Conservation (phyloP, 2,797 vertebrate genomes). For the Neosalanx taihuensis region DNA sequence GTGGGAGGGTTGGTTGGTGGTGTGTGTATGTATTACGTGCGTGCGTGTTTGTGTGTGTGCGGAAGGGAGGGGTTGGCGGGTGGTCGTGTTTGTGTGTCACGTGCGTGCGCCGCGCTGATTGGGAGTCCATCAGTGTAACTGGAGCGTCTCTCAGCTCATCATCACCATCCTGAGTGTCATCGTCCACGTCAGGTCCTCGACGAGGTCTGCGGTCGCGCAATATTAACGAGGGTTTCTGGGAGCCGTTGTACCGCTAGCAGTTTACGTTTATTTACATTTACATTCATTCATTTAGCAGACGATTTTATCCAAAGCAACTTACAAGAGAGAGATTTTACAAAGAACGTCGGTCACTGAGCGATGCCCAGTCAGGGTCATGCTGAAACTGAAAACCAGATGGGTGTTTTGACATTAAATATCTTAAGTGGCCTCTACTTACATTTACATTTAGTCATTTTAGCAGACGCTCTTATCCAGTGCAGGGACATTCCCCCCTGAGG, state of each 20-base stretch:
- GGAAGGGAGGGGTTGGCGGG: too few species aligned
- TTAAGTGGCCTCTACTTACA: too few species aligned
- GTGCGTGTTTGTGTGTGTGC: background rate
- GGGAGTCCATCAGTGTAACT: constrained; percentile 65
- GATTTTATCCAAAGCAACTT: too few species aligned
- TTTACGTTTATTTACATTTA: too few species aligned
- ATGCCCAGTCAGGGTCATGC: background rate
- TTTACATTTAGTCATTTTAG: too few species aligned
- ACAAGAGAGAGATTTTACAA: too few species aligned
- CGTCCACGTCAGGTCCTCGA: constrained; percentile 47
- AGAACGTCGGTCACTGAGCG: background rate
- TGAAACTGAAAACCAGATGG: background rate
- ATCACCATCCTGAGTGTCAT: constrained; percentile 52
- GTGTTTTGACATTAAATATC: too few species aligned
- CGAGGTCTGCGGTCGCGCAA: too few species aligned
- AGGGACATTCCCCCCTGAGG: too few species aligned
- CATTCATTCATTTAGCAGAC: too few species aligned
- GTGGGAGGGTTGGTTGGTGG: too few species aligned
- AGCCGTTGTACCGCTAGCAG: background rate
- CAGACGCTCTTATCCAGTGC: too few species aligned
- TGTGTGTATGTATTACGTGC: background rate
- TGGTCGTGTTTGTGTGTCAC: constrained; percentile 16
- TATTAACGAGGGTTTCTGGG: background rate
- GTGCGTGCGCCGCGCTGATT: constrained; percentile 26
- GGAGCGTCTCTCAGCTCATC: constrained; percentile 37